These are phyloP conservation scores for Orthonyx spaldingii DNA, from an alignment of 2,113 vertebrate species.

Conservation along the genomic window DNA sequence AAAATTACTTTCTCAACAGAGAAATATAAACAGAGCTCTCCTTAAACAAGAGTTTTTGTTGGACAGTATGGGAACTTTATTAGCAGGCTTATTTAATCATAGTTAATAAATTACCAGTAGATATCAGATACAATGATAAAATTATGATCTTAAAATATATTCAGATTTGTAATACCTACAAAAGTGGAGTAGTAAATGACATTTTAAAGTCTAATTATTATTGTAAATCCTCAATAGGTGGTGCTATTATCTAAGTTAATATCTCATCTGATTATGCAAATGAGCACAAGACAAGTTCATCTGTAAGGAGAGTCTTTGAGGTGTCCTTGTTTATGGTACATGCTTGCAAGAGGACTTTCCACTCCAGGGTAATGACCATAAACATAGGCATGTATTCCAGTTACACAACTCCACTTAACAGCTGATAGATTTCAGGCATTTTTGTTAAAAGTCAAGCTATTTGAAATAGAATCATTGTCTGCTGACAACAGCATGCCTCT, in stretches of 20 bases:
- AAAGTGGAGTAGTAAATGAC: not conserved
- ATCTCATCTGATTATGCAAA: constrained; percentile 34
- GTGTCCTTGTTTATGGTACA: not conserved
- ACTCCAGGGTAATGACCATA: not conserved
- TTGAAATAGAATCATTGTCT: not conserved
- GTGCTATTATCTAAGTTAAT: constrained; percentile 63
- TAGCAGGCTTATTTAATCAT: not conserved
- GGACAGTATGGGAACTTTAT: not conserved
- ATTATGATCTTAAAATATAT: not conserved
- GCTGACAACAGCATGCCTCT: not conserved
- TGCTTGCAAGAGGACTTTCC: not conserved
- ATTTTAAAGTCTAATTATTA: not conserved
- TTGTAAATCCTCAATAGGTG: constrained; percentile 60
- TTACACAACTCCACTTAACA: not conserved
- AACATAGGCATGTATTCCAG: not conserved
- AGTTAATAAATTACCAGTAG: not conserved
- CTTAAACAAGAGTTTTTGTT: not conserved
- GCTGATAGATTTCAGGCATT: not conserved
- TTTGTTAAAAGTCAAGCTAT: not conserved
- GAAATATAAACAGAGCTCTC: not conserved
- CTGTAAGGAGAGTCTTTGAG: not conserved
- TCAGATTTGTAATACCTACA: not conserved
- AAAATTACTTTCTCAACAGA: not conserved
- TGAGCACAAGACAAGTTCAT: not conserved
- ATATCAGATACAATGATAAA: not conserved